Evolutionary conservation across 2,797 vertebrate genomes (phyloP).

Genomic region (Platyrinchus mystaceus): DNA sequence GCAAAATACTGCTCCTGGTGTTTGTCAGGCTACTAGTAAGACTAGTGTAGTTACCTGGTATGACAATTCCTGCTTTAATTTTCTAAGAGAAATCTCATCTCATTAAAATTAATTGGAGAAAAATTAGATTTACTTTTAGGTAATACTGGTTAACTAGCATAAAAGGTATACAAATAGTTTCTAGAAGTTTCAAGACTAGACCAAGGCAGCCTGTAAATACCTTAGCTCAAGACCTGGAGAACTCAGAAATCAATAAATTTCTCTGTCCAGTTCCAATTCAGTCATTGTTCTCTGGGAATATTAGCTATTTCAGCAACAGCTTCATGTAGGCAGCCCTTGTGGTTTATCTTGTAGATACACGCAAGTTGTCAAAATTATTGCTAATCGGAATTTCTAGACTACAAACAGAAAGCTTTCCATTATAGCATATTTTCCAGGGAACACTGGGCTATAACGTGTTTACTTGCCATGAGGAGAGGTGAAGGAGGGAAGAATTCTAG

Average conservation of each 20-base stretch:
- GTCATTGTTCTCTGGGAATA: not conserved
- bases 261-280: not conserved
- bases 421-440: not conserved
- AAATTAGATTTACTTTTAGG: not conserved
- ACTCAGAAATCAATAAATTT: not conserved
- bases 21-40: not conserved
- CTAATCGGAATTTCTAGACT: not conserved
- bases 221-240: not conserved
- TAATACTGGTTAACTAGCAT: not conserved
- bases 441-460: not conserved
- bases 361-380: not conserved
- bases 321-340: not conserved
- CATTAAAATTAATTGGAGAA: not conserved
- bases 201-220: conserved; percentile 4
- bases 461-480: not conserved
- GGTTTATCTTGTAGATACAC: not conserved
- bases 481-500: not conserved
- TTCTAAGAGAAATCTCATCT: not conserved
- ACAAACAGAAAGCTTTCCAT: not conserved
- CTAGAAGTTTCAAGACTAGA: not conserved
- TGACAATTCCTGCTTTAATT: not conserved
- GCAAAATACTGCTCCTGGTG: not conserved
- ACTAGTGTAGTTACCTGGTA: not conserved
- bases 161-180: not conserved
- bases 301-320: not conserved